A percentile compares a stretch with the other conserved stretches of the same genome.
phyloP scores from a whole-genome alignment of 1,140 invertebrate genomes.

The Papilio dardanus region DNA sequence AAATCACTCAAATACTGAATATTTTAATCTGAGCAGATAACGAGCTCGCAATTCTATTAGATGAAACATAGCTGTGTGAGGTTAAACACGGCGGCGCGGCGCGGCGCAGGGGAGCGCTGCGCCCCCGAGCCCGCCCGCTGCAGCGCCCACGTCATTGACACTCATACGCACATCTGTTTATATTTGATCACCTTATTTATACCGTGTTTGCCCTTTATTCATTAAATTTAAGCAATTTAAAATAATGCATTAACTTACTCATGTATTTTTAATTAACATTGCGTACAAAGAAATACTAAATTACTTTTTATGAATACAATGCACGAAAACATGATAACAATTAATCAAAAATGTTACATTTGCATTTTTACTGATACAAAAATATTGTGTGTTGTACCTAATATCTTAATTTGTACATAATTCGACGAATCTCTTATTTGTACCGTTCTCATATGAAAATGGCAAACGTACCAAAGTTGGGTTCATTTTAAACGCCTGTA shows the following conservation, averaged over 20 bases:
- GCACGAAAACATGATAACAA: background rate
- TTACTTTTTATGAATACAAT: background rate
- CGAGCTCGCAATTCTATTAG: constrained; percentile 82
- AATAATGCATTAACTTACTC: background rate
- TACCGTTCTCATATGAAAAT: constrained; percentile 12
- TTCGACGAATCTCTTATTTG: background rate
- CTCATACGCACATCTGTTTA: constrained; percentile 40
- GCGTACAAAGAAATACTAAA: background rate
- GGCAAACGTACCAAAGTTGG: constrained; percentile 43
- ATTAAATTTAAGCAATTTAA: background rate
- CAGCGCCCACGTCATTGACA: constrained; percentile 35
- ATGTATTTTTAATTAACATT: constrained; percentile 6
- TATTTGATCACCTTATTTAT: constrained; percentile 39
- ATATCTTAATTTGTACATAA: background rate
- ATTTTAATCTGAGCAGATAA: constrained; percentile 83
- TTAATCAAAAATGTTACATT: background rate
- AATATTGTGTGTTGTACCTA: background rate
- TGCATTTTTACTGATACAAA: background rate
- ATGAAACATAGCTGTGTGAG: constrained; percentile 79
- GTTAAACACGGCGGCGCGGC: constrained; percentile 61
- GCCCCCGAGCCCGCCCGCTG: constrained; percentile 37
- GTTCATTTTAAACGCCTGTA: constrained; percentile 63
- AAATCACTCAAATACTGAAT: constrained; percentile 83
- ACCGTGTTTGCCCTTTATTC: background rate
- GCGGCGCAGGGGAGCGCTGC: background rate